Conservation (phyloP, 53 echinoderm and acorn worm species). For the Actinopyga echinites region DNA sequence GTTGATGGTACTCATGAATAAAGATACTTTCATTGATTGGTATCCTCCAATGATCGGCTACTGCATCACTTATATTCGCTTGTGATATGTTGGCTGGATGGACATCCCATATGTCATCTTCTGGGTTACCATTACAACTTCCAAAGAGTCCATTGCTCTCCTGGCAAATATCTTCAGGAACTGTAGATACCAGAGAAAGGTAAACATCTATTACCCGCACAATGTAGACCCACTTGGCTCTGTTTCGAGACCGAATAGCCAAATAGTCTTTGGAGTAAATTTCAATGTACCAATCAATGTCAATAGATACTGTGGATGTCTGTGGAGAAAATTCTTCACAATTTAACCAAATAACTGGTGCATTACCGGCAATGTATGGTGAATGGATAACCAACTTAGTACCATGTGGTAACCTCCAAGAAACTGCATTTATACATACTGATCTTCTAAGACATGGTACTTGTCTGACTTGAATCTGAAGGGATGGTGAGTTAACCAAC, state of each 20-base stretch:
- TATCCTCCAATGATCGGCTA: constrained; percentile 69
- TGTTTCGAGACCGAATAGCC: constrained; percentile 27
- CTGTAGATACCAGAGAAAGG: constrained; percentile 58
- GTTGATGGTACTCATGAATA: constrained; percentile 53
- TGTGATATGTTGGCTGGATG: constrained; percentile 50
- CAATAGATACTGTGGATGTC: constrained; percentile 23
- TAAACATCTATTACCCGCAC: constrained; percentile 61
- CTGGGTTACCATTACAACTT: constrained; percentile 60
- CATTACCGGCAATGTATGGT: constrained; percentile 53
- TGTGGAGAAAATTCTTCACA: constrained; percentile 16
- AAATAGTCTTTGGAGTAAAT: constrained; percentile 22
- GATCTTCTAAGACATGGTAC: constrained; percentile 73
- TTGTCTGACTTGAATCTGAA: constrained; percentile 73
- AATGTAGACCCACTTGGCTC: constrained; percentile 24
- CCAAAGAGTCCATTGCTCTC: constrained; percentile 67
- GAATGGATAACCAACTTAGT: constrained; percentile 55
- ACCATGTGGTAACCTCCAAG: not conserved
- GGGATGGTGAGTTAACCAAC: constrained; percentile 43
- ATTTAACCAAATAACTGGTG: constrained; percentile 74
- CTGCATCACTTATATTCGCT: constrained; percentile 40
- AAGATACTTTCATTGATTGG: constrained; percentile 62
- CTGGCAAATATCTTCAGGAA: constrained; percentile 52
- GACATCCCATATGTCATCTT: constrained; percentile 54
- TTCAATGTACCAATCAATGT: constrained; percentile 62
- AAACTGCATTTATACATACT: constrained; percentile 71